phyloP scores from a whole-genome alignment of 2,888 invertebrate species.

The Eledona agricola region DNA sequence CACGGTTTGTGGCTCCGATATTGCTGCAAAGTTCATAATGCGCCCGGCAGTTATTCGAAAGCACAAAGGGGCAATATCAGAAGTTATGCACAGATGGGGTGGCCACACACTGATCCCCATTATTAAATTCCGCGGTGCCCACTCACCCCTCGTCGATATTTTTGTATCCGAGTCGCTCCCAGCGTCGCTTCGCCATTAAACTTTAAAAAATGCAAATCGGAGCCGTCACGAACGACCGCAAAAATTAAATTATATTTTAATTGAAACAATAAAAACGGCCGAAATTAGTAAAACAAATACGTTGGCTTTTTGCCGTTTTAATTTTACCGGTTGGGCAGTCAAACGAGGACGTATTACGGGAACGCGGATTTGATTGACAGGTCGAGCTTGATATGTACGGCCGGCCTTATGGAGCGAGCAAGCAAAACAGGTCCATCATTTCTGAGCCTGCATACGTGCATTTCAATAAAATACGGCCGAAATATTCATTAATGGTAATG shows the following conservation, averaged over 20 bases:
- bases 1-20: slow-evolving; percentile 16
- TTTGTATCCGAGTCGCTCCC: slow-evolving; percentile 1
- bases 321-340: slow-evolving; percentile 54
- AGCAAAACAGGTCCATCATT: slow-evolving; percentile 52
- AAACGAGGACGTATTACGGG: slow-evolving; percentile 50
- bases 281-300: slow-evolving; percentile 36
- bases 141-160: background rate
- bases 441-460: slow-evolving; percentile 51
- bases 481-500: slow-evolving; percentile 55
- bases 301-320: slow-evolving; percentile 52
- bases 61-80: slow-evolving; percentile 22
- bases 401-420: slow-evolving; percentile 53
- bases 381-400: slow-evolving; percentile 47
- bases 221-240: slow-evolving; percentile 36
- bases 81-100: slow-evolving; percentile 26
- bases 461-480: slow-evolving; percentile 53
- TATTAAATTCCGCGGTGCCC: slow-evolving; percentile 18
- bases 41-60: slow-evolving; percentile 26
- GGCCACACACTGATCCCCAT: slow-evolving; percentile 19
- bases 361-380: slow-evolving; percentile 52
- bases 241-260: slow-evolving; percentile 45
- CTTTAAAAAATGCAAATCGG: slow-evolving; percentile 37
- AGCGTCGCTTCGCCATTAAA: slow-evolving; percentile 34
- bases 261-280: slow-evolving; percentile 39
- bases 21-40: slow-evolving; percentile 19